Conservation (phyloP, 2,888 invertebrate species). For the Tinea trinotella region DNA sequence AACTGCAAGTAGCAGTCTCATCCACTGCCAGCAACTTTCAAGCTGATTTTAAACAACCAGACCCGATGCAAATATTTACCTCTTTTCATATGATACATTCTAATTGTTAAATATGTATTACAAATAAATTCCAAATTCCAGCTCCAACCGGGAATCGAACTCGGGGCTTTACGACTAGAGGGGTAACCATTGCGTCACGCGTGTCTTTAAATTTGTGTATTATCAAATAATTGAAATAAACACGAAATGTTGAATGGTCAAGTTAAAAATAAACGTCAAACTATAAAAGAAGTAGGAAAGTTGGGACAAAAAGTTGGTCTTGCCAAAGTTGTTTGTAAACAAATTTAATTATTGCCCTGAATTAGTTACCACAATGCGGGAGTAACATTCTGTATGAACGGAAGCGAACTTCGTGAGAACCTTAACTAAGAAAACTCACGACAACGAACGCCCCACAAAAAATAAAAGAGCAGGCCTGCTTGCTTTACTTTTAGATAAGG, state of each 20-base stretch:
- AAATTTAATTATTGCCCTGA: slow-evolving; percentile 15
- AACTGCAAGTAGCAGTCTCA: too few relatives aligned
- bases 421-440: not conserved
- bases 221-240: too few relatives aligned
- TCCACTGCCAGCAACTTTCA: too few relatives aligned
- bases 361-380: slow-evolving; percentile 11
- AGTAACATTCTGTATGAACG: slow-evolving; percentile 14
- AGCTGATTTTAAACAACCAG: too few relatives aligned
- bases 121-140: too few relatives aligned
- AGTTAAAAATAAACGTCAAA: not conserved
- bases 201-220: too few relatives aligned
- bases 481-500: not conserved
- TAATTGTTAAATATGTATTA: too few relatives aligned
- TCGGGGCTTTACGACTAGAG: too few relatives aligned
- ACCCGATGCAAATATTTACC: too few relatives aligned
- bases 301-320: not conserved
- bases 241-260: not conserved
- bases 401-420: slow-evolving; percentile 11
- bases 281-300: not conserved
- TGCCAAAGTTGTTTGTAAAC: not conserved
- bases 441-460: slow-evolving; percentile 7
- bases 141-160: too few relatives aligned
- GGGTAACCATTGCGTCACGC: too few relatives aligned
- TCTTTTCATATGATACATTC: too few relatives aligned
- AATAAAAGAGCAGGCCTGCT: not conserved